Base-by-base conservation (phyloP, 2,888 invertebrate species). In the Ophioninae sp. region DNA sequence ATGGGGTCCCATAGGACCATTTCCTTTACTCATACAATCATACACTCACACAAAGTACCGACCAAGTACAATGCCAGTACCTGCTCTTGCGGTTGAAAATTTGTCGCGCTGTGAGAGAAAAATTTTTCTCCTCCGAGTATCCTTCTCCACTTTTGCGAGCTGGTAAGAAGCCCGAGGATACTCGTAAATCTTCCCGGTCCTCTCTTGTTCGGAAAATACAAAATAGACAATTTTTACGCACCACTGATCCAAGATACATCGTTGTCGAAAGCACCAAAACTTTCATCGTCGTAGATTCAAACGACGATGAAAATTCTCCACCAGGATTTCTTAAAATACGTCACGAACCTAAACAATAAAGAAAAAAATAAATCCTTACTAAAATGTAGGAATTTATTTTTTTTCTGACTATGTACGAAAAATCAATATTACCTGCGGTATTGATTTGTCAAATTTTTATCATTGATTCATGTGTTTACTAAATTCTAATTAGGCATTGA, bases 81-180 rank as follows among this genome's bases (percentile, higher is more conserved):
- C 88, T 89, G 89, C 86, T 84, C 86, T 86, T 90, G 89, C 85
- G 89, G 89, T 89, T 86, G 82, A 85, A 82, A 88, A 88, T 90
- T 88, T 88, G 88, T 89, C 87, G 86, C 87, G 84, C 87, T 81
- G 84, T 79, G 63, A 86, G 86, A 75, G 85, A 80, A 59, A 59
- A 74, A 80, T 82, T 74, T 61, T 61, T 65, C 78, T 71, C 64
- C 37, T 22, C 58, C 13, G 39, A 51, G 58, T 71, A 63, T 65
- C 68, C 71, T 58, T 78, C 22, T 67, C 22, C 58, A 23, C 73
- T 79, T 77, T 75, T 65, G 78, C 81, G 76, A 78, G 44, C 76
- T 71, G 72, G 78, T 71, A 69, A 78, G 39, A 77, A 76, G 69
- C 56, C 65, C 72, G 69, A 84, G 74, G 39, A 83, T 69, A 79